A percentile compares a stretch with the other conserved stretches of the same genome.
These are phyloP conservation scores for Syritta pipiens DNA, from an alignment of 2,888 invertebrate genomes.

Conservation along the genomic window DNA sequence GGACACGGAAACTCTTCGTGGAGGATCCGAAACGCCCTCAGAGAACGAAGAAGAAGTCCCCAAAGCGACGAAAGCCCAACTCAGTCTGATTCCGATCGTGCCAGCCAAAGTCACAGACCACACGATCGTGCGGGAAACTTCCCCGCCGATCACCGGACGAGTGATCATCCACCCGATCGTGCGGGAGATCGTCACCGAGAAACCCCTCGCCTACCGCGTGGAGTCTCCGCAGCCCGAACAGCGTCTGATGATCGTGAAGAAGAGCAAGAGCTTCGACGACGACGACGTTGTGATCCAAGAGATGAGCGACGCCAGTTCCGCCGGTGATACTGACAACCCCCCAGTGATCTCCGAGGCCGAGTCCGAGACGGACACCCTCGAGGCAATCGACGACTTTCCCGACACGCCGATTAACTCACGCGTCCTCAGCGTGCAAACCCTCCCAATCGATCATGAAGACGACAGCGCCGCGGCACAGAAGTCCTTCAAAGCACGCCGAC, in stretches of 20 bases:
- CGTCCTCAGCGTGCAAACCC: constrained; percentile 65
- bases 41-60: not conserved
- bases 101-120: not conserved
- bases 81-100: too few species aligned
- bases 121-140: constrained; percentile 3
- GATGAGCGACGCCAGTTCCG: constrained; percentile 76
- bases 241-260: constrained; percentile 58
- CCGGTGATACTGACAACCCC: constrained; percentile 79
- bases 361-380: constrained; percentile 80
- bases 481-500: constrained; percentile 79
- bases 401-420: constrained; percentile 72
- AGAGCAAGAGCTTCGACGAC: constrained; percentile 65
- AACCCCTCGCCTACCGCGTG: constrained; percentile 70
- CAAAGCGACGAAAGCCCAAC: not conserved
- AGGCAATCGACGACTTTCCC: constrained; percentile 73
- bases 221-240: constrained; percentile 71
- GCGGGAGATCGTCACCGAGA: constrained; percentile 33
- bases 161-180: constrained; percentile 32
- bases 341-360: constrained; percentile 83
- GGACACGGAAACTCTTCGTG: constrained; percentile 11
- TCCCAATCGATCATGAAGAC: constrained; percentile 54
- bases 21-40: not conserved
- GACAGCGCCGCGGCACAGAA: too few species aligned
- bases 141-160: constrained; percentile 1
- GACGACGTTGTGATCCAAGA: constrained; percentile 75